These are phyloP conservation scores for Oreotrochilus melanogaster DNA, from an alignment of 2,113 vertebrate genomes.

Conservation along the genomic window DNA sequence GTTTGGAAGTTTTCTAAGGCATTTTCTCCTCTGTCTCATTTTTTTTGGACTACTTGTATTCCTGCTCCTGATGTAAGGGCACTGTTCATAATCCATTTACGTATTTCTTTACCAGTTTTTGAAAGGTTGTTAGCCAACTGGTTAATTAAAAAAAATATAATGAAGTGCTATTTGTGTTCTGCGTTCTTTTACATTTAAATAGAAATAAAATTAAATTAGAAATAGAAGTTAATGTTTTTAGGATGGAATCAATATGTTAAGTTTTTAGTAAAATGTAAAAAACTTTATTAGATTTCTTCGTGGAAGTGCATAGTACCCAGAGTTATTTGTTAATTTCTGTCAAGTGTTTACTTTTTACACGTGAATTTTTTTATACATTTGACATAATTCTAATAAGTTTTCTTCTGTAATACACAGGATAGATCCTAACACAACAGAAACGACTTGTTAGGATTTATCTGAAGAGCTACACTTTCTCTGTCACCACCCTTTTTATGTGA, in stretches of 20 bases:
- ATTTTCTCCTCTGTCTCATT: not conserved
- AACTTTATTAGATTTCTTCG: not conserved
- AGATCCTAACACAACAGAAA: conserved; percentile 34
- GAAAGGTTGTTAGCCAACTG: not conserved
- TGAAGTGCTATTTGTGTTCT: not conserved
- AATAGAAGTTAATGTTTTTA: not conserved
- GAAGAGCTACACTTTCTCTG: conserved; percentile 6
- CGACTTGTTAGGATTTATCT: conserved; percentile 14
- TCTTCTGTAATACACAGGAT: conserved; percentile 52
- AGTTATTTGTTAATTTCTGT: not conserved
- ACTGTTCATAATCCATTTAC: not conserved
- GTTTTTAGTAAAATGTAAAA: not conserved
- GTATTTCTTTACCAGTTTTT: not conserved
- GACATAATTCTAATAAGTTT: conserved; percentile 69
- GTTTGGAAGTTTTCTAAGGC: not conserved
- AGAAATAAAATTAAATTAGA: not conserved
- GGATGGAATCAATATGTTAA: not conserved
- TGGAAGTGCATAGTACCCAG: not conserved
- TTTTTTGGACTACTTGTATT: not conserved
- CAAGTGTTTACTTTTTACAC: not conserved
- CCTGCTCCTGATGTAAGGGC: not conserved
- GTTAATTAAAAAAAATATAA: not conserved
- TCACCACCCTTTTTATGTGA: not conserved
- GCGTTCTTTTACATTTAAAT: not conserved
- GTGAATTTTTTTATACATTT: conserved; percentile 57